Conservation (phyloP, 1,140 invertebrate genomes). For the Philotrypesis tridentata region DNA sequence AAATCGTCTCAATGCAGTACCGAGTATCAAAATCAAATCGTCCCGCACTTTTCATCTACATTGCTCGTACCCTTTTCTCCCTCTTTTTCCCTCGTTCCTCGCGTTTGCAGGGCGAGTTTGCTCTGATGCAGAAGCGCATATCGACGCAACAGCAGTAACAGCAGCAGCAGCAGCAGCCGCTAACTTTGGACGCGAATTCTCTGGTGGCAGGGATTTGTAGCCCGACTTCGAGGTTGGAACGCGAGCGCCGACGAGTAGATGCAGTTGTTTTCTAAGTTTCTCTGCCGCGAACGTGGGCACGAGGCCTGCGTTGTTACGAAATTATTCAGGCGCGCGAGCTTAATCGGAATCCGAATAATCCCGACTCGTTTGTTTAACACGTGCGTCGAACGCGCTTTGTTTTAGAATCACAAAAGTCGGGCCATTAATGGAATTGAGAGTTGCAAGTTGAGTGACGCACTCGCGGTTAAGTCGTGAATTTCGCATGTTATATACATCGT, state of each 20-base stretch:
- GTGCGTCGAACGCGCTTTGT: neutral
- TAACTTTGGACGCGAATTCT: slow-evolving; percentile 13
- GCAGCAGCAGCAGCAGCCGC: no score
- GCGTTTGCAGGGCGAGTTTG: slow-evolving; percentile 17
- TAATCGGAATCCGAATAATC: neutral
- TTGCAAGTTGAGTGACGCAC: no score
- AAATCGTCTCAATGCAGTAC: no score
- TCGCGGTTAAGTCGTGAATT: no score
- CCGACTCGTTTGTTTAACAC: neutral
- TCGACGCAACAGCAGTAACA: neutral
- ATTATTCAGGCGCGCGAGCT: neutral
- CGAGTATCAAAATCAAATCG: neutral
- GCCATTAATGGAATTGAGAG: no score
- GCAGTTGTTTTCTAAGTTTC: neutral
- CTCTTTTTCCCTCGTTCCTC: neutral
- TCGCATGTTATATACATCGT: neutral
- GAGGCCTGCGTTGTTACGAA: neutral
- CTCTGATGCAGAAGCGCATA: slow-evolving; percentile 2
- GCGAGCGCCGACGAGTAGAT: neutral
- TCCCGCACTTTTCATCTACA: neutral
- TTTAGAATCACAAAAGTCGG: neutral
- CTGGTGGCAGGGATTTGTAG: slow-evolving; percentile 27
- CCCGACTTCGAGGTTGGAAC: slow-evolving; percentile 7
- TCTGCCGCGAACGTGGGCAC: neutral
- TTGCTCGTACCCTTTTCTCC: neutral